phyloP scores from a whole-genome alignment of 2,888 invertebrate genomes.

The Epinotia demarniana region DNA sequence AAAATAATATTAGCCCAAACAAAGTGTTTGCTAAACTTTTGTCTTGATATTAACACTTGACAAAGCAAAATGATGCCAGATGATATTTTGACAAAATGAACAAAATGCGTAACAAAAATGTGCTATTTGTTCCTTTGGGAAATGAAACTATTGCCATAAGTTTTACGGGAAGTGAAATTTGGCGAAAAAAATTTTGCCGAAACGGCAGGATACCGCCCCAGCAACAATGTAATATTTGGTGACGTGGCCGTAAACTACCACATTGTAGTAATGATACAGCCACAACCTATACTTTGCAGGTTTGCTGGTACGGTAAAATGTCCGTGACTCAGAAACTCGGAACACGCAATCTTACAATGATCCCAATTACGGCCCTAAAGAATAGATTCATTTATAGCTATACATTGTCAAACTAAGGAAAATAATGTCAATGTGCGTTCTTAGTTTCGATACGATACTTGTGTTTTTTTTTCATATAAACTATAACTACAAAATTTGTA shows the following conservation, averaged over 20 bases:
- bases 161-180: no score
- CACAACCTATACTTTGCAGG: slow-evolving; percentile 31
- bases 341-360: slow-evolving; percentile 37
- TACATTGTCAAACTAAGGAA: not conserved
- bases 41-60: no score
- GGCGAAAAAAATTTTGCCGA: no score
- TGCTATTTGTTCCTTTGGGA: no score
- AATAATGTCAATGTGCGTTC: not conserved
- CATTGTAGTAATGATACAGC: slow-evolving; percentile 26
- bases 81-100: no score
- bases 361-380: slow-evolving; percentile 9
- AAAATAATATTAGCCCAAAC: no score
- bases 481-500: not conserved
- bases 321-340: slow-evolving; percentile 32
- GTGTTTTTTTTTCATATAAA: not conserved
- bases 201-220: no score
- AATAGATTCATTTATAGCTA: not conserved
- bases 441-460: no score
- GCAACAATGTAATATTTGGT: slow-evolving; percentile 23
- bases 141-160: no score
- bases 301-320: slow-evolving; percentile 22
- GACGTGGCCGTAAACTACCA: slow-evolving; percentile 31
- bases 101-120: no score
- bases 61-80: no score
- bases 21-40: no score